These are phyloP conservation scores for Arrhopalites spinosus DNA, from an alignment of 2,888 invertebrate genomes.

Conservation along the genomic window DNA sequence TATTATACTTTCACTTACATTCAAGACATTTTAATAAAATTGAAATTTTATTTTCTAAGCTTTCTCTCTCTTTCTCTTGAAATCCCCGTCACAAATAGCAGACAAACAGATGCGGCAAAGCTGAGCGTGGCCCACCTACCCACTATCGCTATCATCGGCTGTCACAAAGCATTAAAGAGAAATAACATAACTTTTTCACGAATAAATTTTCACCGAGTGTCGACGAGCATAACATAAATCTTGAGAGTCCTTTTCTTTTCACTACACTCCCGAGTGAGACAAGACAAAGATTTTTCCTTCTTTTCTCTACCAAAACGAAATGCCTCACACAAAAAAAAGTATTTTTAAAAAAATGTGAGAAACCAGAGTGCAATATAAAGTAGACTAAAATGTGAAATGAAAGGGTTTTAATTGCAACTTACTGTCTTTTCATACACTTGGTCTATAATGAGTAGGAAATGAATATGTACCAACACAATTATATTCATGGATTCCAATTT, in stretches of 20 bases:
- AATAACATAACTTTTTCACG: slow-evolving; percentile 25
- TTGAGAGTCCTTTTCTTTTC: neutral
- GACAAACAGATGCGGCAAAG: no score
- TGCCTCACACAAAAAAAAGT: neutral
- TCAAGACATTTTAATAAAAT: slow-evolving; percentile 9
- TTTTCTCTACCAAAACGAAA: no score
- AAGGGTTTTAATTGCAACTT: slow-evolving; percentile 21
- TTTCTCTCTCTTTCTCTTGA: no score
- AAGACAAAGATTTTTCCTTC: neutral
- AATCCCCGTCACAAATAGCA: no score
- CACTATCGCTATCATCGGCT: slow-evolving; percentile 17
- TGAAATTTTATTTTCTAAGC: neutral
- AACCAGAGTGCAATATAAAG: slow-evolving; percentile 4
- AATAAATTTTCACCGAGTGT: neutral
- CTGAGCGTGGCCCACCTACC: neutral
- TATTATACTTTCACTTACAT: neutral
- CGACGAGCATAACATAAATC: neutral
- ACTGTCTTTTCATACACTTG: slow-evolving; percentile 22
- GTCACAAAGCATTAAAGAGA: slow-evolving; percentile 19
- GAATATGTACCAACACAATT: neutral
- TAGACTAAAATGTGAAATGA: slow-evolving; percentile 9
- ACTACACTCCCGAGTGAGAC: neutral
- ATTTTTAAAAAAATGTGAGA: neutral
- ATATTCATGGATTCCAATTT: neutral
- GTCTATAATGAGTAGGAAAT: slow-evolving; percentile 16